A percentile compares a stretch with the other conserved stretches of the same genome.
These are phyloP conservation scores for Odontophorus gujanensis DNA, from an alignment of 2,113 vertebrate species.

Conservation along the genomic window DNA sequence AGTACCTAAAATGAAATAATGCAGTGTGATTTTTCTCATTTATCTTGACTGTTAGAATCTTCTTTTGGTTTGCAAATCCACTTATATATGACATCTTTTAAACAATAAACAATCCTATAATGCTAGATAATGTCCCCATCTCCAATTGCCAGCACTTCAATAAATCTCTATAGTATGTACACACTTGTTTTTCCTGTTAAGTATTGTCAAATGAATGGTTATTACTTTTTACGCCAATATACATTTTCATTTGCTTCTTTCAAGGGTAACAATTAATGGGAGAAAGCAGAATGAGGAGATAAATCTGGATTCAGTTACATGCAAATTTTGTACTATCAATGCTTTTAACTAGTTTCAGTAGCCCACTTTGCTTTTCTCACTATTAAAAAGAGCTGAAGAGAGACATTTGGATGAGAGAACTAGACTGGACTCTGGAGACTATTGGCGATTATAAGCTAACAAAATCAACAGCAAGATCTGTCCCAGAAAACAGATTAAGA, in stretches of 20 bases:
- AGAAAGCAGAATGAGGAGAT: not conserved
- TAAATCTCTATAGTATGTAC: not conserved
- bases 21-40: not conserved
- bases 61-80: not conserved
- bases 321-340: not conserved
- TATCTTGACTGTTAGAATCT: not conserved
- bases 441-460: not conserved
- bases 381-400: not conserved
- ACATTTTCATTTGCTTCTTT: not conserved
- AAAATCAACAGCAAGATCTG: constrained; percentile 34
- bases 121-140: not conserved
- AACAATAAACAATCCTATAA: not conserved
- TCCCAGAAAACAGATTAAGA: not conserved
- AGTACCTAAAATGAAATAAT: not conserved
- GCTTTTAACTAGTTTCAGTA: not conserved
- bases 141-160: constrained; percentile 2
- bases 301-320: not conserved
- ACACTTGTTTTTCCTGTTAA: not conserved
- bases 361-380: not conserved
- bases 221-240: not conserved
- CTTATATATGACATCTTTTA: not conserved
- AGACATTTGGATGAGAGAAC: not conserved
- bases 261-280: not conserved
- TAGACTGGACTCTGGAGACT: not conserved
- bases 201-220: not conserved